Evolutionary conservation across 1,140 invertebrate genomes (phyloP).

Genomic region (Drosophila navojoa): DNA sequence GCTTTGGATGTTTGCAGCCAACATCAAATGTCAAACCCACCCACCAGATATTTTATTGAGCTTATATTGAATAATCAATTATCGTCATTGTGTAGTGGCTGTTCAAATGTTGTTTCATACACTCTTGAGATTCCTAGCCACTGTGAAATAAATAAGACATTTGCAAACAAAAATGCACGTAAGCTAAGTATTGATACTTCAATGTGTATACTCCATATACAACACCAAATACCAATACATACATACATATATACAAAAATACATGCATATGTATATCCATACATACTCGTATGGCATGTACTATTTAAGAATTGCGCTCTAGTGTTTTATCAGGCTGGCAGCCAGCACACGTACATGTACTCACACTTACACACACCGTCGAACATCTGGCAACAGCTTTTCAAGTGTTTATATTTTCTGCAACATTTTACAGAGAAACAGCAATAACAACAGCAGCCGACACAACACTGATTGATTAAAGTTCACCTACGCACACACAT

Average conservation of each 20-base stretch:
- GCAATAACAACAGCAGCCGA: not conserved
- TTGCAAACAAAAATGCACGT: not conserved
- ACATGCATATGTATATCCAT: not conserved
- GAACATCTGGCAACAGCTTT: constrained; percentile 37
- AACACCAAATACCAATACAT: not conserved
- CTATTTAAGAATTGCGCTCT: too few species aligned
- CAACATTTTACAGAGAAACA: constrained; percentile 1
- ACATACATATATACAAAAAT: constrained; percentile 1
- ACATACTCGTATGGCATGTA: constrained; percentile 3
- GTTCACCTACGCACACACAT: constrained; percentile 7
- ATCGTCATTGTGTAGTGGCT: constrained; percentile 31
- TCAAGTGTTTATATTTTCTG: constrained; percentile 36
- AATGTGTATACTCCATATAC: not conserved
- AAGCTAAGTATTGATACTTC: constrained; percentile 13
- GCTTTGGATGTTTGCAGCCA: constrained; percentile 12
- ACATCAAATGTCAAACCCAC: constrained; percentile 39
- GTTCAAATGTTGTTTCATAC: constrained; percentile 1
- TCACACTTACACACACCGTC: not conserved
- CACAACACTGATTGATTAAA: constrained; percentile 35
- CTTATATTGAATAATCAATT: constrained; percentile 65
- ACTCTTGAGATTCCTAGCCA: constrained; percentile 42
- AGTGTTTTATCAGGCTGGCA: too few species aligned
- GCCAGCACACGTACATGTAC: not conserved
- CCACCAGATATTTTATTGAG: constrained; percentile 20
- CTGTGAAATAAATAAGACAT: constrained; percentile 11